Base-by-base conservation (phyloP, 2,888 invertebrate species). In the Diaperis boleti region DNA sequence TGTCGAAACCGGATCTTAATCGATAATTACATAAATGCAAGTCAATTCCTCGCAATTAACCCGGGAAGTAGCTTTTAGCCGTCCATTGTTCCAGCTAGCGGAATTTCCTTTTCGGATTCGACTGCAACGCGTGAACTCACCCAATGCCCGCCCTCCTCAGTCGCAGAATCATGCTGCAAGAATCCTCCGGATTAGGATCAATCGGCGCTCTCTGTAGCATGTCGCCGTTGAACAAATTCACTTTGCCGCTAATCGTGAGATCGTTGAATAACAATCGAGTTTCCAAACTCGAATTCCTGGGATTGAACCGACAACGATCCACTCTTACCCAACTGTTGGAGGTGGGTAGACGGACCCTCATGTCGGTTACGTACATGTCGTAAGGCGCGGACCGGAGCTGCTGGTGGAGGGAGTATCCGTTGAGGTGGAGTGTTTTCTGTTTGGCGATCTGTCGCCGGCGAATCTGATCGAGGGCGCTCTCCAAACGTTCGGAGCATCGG, bases 251-350 rank as follows among this genome's bases (percentile, higher is more conserved):
- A 47, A 93, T 91, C 0, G 92, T 90, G 33, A 94, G 81, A 74
- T 93, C 93, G 71, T 90, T 90, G 81, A 94, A 92, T 7, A 91
- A 82, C 0, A 94, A 83, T 75, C 91, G 87, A 0, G 92, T 92
- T 69, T 91, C 91, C 4, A 93, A 82, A 7, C 91, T 91, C 3
- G 89, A 86, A 76, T 90, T 92, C 66, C 85, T 83, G 0, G 91
- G 90, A 74, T 91, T 89, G 78, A 89, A 94, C 69, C 88, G 85
- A 76, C 92, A 93, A 75, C 87, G 88, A 68, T 92, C 92, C 0
- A 92, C 89, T 66, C 87, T 68, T 8, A 90, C 90, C 89, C 90
- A 90, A 75, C 84, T 83, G 74, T 83, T 83, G 64, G 88, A 86
- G 52, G 87, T 85, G 1, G 91, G 90, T 11, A 91, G 82, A 3